Evolutionary conservation across 2,113 vertebrate genomes (phyloP).

Genomic region (Bubo scandiacus): DNA sequence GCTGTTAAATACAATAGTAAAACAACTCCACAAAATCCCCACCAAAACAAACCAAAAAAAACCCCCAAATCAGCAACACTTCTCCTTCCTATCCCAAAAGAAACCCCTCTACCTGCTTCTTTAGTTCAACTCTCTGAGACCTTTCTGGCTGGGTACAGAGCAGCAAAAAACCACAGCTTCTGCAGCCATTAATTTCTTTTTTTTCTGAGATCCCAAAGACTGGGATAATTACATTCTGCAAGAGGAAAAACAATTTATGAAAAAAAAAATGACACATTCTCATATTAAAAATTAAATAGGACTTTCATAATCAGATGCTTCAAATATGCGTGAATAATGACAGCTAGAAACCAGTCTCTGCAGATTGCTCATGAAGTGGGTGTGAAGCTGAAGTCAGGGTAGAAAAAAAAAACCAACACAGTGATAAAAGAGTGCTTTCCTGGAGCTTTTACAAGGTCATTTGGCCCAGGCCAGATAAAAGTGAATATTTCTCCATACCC

Average conservation of each 20-base stretch:
- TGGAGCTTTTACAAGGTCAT: conserved; percentile 6
- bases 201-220: background rate
- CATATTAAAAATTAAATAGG: conserved; percentile 59
- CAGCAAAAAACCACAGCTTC: background rate
- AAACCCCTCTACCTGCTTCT: background rate
- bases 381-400: conserved; percentile 1
- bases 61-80: background rate
- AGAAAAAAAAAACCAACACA: background rate
- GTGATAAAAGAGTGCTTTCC: background rate
- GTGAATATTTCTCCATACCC: conserved; percentile 21
- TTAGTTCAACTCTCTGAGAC: background rate
- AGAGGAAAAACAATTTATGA: conserved; percentile 11
- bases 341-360: conserved; percentile 7
- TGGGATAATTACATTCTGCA: conserved; percentile 25
- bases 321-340: conserved; percentile 19
- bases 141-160: background rate
- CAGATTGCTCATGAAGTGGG: background rate
- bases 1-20: background rate
- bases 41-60: background rate
- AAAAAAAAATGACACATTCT: background rate
- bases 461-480: conserved; percentile 13
- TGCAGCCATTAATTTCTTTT: background rate
- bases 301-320: conserved; percentile 26
- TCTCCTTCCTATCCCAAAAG: background rate
- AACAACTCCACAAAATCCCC: background rate